Percentiles rank a stretch among this genome's conserved stretches.
Evolutionary conservation across 2,888 invertebrate species (phyloP).

Genomic region (Rosalia funebris): DNA sequence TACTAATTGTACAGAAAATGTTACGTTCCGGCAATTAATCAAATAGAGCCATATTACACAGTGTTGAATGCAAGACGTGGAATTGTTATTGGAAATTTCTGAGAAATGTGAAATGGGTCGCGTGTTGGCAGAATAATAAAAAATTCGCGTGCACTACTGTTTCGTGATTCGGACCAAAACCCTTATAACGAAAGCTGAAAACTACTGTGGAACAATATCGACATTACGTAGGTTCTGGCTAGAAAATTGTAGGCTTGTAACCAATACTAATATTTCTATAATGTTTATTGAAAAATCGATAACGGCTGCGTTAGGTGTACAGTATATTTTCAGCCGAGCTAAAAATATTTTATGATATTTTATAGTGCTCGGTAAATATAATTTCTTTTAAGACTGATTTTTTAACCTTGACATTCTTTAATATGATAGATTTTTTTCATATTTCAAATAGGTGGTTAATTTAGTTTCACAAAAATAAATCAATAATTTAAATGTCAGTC

Average conservation of each 20-base stretch:
- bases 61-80: conserved; percentile 15
- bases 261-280: conserved; percentile 32
- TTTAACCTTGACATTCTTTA: too few relatives aligned
- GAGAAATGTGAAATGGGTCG: conserved; percentile 28
- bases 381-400: too few relatives aligned
- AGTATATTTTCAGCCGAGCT: conserved; percentile 32
- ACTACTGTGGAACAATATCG: conserved; percentile 23
- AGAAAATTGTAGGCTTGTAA: conserved; percentile 28
- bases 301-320: conserved; percentile 33
- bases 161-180: conserved; percentile 29
- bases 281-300: conserved; percentile 40
- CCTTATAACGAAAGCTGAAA: conserved; percentile 25
- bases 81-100: conserved; percentile 26
- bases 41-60: conserved; percentile 30
- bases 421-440: too few relatives aligned
- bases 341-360: not conserved
- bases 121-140: conserved; percentile 30
- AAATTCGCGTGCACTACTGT: conserved; percentile 33
- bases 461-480: too few relatives aligned
- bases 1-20: conserved; percentile 29
- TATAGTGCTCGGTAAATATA: too few relatives aligned
- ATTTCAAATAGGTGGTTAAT: too few relatives aligned
- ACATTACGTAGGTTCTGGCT: conserved; percentile 24
- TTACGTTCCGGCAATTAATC: conserved; percentile 32
- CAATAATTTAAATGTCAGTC: too few relatives aligned